A percentile compares a stretch with the other conserved stretches of the same genome.
Evolutionary conservation across 2,113 vertebrate species (phyloP).

Genomic region (Grammomys surdaster): DNA sequence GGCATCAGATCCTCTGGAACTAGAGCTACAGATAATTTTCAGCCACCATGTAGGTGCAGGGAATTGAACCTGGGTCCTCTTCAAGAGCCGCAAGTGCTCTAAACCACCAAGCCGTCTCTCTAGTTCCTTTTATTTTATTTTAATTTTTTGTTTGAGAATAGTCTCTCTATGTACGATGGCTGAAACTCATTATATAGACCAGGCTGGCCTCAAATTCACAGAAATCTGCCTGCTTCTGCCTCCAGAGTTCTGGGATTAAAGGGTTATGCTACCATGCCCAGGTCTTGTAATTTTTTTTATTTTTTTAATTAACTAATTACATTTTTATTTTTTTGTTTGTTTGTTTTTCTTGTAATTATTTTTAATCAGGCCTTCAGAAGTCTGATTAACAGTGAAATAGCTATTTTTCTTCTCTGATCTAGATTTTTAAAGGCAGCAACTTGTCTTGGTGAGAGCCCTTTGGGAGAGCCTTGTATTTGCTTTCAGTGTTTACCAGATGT

Average conservation of each 20-base stretch:
- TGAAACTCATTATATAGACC: background rate
- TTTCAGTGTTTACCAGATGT: slow-evolving; percentile 63
- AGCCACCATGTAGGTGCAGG: background rate
- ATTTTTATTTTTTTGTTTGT: too few species aligned
- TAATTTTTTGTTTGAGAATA: background rate
- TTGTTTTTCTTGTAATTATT: too few species aligned
- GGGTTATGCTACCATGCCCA: background rate
- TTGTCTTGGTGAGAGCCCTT: slow-evolving; percentile 57
- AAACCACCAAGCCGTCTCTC: background rate
- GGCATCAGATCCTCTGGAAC: background rate
- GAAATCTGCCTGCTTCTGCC: background rate
- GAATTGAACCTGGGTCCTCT: background rate
- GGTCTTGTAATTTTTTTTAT: background rate
- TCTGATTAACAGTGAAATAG: background rate
- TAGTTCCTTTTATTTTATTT: background rate
- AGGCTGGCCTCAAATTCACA: background rate
- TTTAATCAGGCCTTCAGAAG: background rate
- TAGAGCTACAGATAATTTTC: background rate
- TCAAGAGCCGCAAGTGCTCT: background rate
- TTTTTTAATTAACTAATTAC: too few species aligned
- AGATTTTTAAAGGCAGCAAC: slow-evolving; percentile 48
- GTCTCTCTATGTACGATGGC: background rate
- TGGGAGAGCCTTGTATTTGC: slow-evolving; percentile 62
- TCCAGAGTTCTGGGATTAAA: background rate
- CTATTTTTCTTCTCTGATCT: slow-evolving; percentile 18